Base-by-base conservation (phyloP, 2,888 invertebrate species). In the Phengaris arion region DNA sequence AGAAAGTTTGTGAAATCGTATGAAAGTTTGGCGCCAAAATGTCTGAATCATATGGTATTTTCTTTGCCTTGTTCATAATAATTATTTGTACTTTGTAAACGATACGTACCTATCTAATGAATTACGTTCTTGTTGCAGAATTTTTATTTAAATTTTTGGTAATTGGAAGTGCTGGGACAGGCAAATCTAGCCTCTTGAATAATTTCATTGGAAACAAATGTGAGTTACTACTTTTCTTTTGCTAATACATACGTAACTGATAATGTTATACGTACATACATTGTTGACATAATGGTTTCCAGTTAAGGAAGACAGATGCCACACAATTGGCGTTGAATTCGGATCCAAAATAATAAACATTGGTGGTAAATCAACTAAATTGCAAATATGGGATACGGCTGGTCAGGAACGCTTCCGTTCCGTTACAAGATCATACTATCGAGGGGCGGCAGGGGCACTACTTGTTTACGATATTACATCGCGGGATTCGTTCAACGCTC, bases 331-430 rank as follows among this genome's bases (percentile, higher is more conserved):
- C 68, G 97, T 97, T 72, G 97, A 97, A 87, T 97, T 97, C 94
- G 97, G 97, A n/a, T 97, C 97, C 4, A 96, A 97, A 88, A 96
- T 97, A 81, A 95, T 97, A 0, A 96, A 96, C 86, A 96, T 97
- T 79, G 97, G 96, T 15, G 97, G 97, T 0, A 97, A 97, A 89
- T 96, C 96, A 7, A 97, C 97, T 2, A 97, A 97, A 86, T 89
- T 97, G 78, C 97, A 97, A 89, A 96, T 96, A 84, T 96, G 96
- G 96, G 96, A 96, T 81, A 99, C 99, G 6, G 99, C 99, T 55
- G 99, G 99, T 0, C 99, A 99, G 87, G 99, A 99, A 92, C 95
- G 99, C 85, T 99, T 99, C 90, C 96, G 99, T 82, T 99, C 99
- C 72, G 99, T 99, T 78, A 96, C 96, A 0, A 94, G 97, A 72